These are phyloP conservation scores for Pristis pectinata DNA, from an alignment of 2,797 vertebrate genomes.

Conservation along the genomic window DNA sequence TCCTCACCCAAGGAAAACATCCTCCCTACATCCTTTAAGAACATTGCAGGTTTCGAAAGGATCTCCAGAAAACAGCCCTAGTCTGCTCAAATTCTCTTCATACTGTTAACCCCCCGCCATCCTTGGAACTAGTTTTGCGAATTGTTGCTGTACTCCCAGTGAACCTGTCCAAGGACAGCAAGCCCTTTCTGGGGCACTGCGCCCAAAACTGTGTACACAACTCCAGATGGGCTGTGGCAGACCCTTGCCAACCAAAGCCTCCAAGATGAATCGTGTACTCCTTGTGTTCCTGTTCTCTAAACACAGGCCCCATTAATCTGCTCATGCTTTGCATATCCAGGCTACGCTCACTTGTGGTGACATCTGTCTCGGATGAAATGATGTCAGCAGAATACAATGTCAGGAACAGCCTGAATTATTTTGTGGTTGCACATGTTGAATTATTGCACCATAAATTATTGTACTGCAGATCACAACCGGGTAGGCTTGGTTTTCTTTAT, in stretches of 20 bases:
- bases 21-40: no score
- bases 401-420: not conserved
- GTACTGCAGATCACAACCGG: not conserved
- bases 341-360: not conserved
- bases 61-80: no score
- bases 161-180: not conserved
- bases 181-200: not conserved
- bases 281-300: not conserved
- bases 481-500: not conserved
- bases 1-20: no score
- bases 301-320: not conserved
- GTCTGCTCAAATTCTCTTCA: no score
- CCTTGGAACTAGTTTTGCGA: not conserved
- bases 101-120: no score
- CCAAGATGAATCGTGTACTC: not conserved
- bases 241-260: not conserved
- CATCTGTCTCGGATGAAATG: not conserved
- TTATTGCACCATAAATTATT: not conserved
- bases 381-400: slow-evolving; percentile 19
- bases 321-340: not conserved
- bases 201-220: not conserved
- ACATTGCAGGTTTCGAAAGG: no score
- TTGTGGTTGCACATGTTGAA: not conserved
- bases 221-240: not conserved
- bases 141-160: no score